Evolutionary conservation across 2,113 vertebrate genomes (phyloP), one percentile per base, ranked within the genome.

Genomic region (Oryzias javanicus): DNA sequence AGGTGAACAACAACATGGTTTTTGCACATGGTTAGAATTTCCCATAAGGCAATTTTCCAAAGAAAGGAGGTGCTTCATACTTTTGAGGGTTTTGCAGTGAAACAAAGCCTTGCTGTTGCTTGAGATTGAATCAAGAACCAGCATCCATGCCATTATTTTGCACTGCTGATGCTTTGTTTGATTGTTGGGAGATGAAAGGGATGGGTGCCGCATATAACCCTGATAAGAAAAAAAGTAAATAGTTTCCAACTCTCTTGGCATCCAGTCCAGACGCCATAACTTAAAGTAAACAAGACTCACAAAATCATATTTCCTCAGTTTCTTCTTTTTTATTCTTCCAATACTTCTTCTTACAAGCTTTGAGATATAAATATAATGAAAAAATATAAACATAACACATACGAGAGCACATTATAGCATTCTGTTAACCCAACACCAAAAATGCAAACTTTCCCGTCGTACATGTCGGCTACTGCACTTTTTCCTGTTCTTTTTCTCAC

Each of bases 251-350:
- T 72, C 19, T 10, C 7, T 17, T 14, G 3, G 55, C 55, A 7
- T 16, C 5, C 25, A 19, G 16, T 58, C 20, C 1, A 57, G 48
- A 7, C 12, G 4, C 35, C 19, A n/a, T 58, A 17, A 42, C 18
- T 20, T 22, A 22, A 52, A 18, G 47, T 58, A 74, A 24, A 19
- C 5, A 63, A 75, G 49, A 80, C 35, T 20, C 50, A 82, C 78
- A 74, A 68, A 44, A 60, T 62, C 46, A 50, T 50, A 40, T 74
- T 48, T 76, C 18, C 42, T 42, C 35, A 40, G 62, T 51, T 60
- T 27, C 86, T 89, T 85, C 87, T 88, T 60, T 27, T 88, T 89
- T 86, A 83, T 83, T 83, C 47, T 17, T 60, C n/a, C 24, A 71
- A 72, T 56, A 74, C 10, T 74, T 80, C 46, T 56, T 67, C 58